Evolutionary conservation across 2,113 vertebrate genomes (phyloP).

Genomic region (Nycticryphes semicollaris): DNA sequence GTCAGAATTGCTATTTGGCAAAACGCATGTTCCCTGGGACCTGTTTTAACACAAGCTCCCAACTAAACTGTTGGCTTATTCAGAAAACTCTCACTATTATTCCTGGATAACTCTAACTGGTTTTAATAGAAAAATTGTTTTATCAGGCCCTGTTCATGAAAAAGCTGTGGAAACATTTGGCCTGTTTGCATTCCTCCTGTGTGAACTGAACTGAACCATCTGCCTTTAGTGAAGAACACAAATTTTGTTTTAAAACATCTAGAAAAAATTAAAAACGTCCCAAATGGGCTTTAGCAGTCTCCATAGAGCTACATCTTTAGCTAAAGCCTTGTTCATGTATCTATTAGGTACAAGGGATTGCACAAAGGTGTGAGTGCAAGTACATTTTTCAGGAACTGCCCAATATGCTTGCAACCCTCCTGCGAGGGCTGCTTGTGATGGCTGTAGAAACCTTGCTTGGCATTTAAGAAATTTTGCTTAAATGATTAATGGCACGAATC

Average conservation of each 20-base stretch:
- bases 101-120: not conserved
- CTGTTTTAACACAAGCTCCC: constrained; percentile 49
- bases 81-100: not conserved
- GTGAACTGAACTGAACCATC: not conserved
- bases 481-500: not conserved
- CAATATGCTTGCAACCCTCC: not conserved
- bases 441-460: not conserved
- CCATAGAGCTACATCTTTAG: not conserved
- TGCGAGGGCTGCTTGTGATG: not conserved
- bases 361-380: not conserved
- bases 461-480: not conserved
- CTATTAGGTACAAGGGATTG: not conserved
- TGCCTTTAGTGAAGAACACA: not conserved
- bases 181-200: not conserved
- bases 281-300: not conserved
- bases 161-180: not conserved
- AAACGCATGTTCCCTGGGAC: not conserved
- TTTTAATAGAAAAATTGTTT: not conserved
- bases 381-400: not conserved
- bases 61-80: constrained; percentile 14
- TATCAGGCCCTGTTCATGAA: not conserved
- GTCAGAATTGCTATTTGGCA: constrained; percentile 1
- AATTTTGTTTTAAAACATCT: not conserved
- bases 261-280: not conserved
- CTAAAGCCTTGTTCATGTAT: not conserved